phyloP scores from a whole-genome alignment of 2,113 vertebrate species.

The Elephantulus edwardii region DNA sequence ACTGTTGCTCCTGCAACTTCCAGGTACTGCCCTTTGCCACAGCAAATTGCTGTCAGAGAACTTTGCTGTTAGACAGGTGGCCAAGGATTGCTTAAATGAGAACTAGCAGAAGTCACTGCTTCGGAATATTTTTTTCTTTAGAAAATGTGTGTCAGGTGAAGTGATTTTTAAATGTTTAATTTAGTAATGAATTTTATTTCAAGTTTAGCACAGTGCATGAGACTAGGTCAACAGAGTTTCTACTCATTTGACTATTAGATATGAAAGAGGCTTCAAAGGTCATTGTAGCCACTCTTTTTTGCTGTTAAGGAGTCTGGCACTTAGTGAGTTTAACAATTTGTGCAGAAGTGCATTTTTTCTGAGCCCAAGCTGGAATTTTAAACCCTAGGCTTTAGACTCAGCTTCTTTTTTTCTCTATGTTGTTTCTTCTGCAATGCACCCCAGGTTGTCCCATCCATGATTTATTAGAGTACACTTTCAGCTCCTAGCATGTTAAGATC shows the following conservation, averaged over 20 bases:
- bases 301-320: not conserved
- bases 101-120: not conserved
- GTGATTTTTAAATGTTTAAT: not conserved
- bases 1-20: not conserved
- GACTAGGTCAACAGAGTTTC: not conserved
- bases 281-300: not conserved
- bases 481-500: not conserved
- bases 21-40: not conserved
- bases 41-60: not conserved
- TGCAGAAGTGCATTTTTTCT: not conserved
- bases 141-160: not conserved
- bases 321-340: too few relatives aligned
- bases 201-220: not conserved
- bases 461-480: not conserved
- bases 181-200: not conserved
- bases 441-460: too few relatives aligned
- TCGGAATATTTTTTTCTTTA: conserved; percentile 4
- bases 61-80: not conserved
- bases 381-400: not conserved
- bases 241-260: not conserved
- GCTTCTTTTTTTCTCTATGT: not conserved
- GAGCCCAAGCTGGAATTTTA: not conserved
- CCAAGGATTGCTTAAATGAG: not conserved
- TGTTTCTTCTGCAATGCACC: not conserved
- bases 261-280: not conserved